A percentile compares a stretch with the other conserved stretches of the same genome.
These are phyloP conservation scores for Anodontia alba DNA, from an alignment of 2,888 invertebrate genomes.

Conservation along the genomic window DNA sequence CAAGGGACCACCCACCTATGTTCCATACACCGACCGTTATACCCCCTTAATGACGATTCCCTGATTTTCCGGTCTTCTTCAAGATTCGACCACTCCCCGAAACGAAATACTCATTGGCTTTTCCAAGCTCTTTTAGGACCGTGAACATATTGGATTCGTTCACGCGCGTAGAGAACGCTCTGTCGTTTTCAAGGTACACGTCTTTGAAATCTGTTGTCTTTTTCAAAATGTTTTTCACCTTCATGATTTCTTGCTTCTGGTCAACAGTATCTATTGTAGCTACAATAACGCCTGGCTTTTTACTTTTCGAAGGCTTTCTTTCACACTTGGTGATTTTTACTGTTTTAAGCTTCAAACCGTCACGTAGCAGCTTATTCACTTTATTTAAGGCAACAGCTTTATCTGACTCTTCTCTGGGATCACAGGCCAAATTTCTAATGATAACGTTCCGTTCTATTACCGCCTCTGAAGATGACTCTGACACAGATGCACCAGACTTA, in stretches of 20 bases:
- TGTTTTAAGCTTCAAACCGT: not conserved
- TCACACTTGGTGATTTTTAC: not conserved
- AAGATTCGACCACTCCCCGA: not conserved
- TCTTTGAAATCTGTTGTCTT: not conserved
- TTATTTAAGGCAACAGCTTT: not conserved
- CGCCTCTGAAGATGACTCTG: not conserved
- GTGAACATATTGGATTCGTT: not conserved
- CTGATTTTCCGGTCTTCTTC: not conserved
- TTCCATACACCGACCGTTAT: conserved; percentile 17
- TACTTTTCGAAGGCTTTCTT: not conserved
- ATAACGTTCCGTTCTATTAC: not conserved
- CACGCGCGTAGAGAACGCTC: not conserved
- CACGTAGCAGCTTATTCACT: not conserved
- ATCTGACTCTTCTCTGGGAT: not conserved
- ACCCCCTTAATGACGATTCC: not conserved
- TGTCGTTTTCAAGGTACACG: not conserved
- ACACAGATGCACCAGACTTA: not conserved
- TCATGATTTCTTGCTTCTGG: not conserved
- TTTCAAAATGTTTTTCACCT: not conserved
- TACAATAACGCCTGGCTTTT: not conserved
- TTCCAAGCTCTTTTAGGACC: not conserved
- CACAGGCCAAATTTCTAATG: not conserved
- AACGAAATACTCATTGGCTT: not conserved
- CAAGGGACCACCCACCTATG: conserved; percentile 1
- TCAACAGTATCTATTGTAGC: not conserved